Conservation (phyloP, 2,797 vertebrate genomes). For the Phataginus tetradactyla region DNA sequence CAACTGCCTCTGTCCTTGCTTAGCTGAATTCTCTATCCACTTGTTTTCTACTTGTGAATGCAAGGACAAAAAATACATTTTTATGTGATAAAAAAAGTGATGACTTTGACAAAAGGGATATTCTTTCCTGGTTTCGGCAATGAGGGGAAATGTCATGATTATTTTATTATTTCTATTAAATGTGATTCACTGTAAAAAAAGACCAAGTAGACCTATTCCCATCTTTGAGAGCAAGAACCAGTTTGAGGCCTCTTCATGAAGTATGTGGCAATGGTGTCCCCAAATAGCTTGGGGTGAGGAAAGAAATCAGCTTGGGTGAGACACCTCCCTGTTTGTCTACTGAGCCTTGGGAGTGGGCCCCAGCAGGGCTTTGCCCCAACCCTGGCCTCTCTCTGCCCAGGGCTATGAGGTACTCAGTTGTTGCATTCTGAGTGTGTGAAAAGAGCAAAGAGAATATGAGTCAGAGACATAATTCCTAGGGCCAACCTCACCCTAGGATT, state of each 20-base stretch:
- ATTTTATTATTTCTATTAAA: constrained; percentile 80
- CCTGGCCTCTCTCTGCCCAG: constrained; percentile 67
- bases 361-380: constrained; percentile 26
- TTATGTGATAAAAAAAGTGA: constrained; percentile 71
- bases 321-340: constrained; percentile 68
- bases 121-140: constrained; percentile 49
- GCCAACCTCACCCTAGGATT: constrained; percentile 88
- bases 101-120: constrained; percentile 59
- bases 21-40: neutral
- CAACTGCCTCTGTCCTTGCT: neutral
- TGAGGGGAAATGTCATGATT: constrained; percentile 67
- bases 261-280: constrained; percentile 71
- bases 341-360: constrained; percentile 66
- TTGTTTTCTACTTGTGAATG: constrained; percentile 61
- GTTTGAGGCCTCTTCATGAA: constrained; percentile 53
- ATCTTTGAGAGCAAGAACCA: constrained; percentile 46
- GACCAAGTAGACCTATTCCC: neutral
- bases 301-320: constrained; percentile 58
- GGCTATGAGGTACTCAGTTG: constrained; percentile 69
- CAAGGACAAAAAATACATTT: constrained; percentile 62
- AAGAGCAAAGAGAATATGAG: constrained; percentile 85
- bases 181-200: neutral
- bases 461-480: constrained; percentile 86
- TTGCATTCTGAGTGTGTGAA: constrained; percentile 80
- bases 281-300: constrained; percentile 72